Conservation (phyloP, 2,888 invertebrate genomes). For the Malthinus flaveolus region DNA sequence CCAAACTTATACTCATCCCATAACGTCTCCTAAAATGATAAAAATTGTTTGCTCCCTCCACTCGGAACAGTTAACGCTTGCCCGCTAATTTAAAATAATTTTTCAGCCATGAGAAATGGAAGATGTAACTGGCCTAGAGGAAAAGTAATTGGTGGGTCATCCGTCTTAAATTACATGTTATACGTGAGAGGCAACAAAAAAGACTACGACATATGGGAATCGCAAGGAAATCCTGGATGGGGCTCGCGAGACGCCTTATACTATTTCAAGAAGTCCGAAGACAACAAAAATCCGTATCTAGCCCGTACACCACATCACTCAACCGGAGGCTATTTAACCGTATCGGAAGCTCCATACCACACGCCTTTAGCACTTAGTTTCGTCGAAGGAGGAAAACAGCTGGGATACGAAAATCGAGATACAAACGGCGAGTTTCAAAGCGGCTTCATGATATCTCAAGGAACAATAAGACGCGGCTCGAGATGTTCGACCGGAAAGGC, state of each 20-base stretch:
- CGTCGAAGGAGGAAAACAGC: conserved; percentile 70
- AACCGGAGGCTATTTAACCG: conserved; percentile 79
- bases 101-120: conserved; percentile 77
- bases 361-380: conserved; percentile 83
- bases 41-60: too few relatives aligned
- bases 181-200: conserved; percentile 86
- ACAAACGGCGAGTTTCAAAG: conserved; percentile 85
- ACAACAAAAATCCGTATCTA: conserved; percentile 84
- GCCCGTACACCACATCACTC: conserved; percentile 78
- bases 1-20: too few relatives aligned
- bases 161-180: conserved; percentile 89
- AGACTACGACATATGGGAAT: conserved; percentile 91
- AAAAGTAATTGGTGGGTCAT: conserved; percentile 88
- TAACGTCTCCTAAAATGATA: too few relatives aligned
- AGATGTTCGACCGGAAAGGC: conserved; percentile 89
- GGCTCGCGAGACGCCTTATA: conserved; percentile 75
- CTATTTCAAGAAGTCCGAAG: conserved; percentile 91
- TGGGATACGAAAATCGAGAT: conserved; percentile 82
- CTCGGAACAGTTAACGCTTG: too few relatives aligned
- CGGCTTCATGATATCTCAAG: conserved; percentile 87
- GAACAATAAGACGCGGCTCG: conserved; percentile 75
- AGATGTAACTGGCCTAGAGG: conserved; percentile 92
- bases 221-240: conserved; percentile 87
- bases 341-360: conserved; percentile 85
- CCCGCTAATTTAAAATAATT: neutral